phyloP scores from a whole-genome alignment of 2,888 invertebrate genomes.

The Diabrotica balteata region DNA sequence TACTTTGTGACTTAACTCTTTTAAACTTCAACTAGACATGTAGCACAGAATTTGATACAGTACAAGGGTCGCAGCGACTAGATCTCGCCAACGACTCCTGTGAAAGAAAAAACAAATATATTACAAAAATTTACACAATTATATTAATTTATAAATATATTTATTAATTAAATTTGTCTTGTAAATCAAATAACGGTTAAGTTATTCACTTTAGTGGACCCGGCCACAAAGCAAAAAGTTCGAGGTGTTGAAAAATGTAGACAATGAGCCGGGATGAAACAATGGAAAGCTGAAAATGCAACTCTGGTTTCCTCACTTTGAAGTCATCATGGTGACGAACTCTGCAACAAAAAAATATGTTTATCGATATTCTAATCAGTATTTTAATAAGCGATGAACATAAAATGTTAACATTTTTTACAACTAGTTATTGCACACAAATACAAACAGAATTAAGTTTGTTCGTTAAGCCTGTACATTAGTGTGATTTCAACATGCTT shows the following conservation, averaged over 20 bases:
- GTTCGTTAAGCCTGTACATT: too few species aligned
- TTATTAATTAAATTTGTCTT: slow-evolving; percentile 56
- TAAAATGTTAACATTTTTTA: too few species aligned
- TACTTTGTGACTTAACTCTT: slow-evolving; percentile 54
- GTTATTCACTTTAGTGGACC: slow-evolving; percentile 58
- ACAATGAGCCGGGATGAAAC: slow-evolving; percentile 61
- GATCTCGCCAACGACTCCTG: background rate
- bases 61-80: slow-evolving; percentile 40
- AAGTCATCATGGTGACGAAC: slow-evolving; percentile 99
- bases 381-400: too few species aligned
- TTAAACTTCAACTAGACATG: slow-evolving; percentile 53
- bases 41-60: slow-evolving; percentile 54
- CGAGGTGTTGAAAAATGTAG: slow-evolving; percentile 57
- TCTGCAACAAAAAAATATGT: slow-evolving; percentile 71
- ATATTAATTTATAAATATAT: slow-evolving; percentile 60
- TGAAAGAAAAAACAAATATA: slow-evolving; percentile 53
- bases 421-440: too few species aligned
- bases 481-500: too few species aligned
- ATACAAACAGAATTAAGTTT: too few species aligned
- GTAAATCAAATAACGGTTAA: slow-evolving; percentile 58
- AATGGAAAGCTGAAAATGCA: slow-evolving; percentile 63
- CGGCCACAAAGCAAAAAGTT: slow-evolving; percentile 59
- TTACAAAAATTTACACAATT: slow-evolving; percentile 64
- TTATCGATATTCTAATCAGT: slow-evolving; percentile 15
- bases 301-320: slow-evolving; percentile 87